Evolutionary conservation across 2,888 invertebrate genomes (phyloP).

Genomic region (Troglohyphantes excavatus): DNA sequence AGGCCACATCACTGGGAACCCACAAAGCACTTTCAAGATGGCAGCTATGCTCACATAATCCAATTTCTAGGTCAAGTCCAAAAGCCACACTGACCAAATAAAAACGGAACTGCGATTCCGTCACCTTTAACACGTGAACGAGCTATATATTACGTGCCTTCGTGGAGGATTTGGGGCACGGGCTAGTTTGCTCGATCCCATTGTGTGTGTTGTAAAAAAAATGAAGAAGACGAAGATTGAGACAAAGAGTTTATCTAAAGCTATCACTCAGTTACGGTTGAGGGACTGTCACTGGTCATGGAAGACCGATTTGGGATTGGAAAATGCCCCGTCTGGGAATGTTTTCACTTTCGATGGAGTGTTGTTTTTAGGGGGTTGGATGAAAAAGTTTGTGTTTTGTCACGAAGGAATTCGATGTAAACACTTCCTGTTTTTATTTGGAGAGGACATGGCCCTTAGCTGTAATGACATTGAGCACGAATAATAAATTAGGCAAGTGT

Average conservation of each 20-base stretch:
- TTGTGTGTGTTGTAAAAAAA: slow-evolving; percentile 39
- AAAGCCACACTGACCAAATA: slow-evolving; percentile 49
- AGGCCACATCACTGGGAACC: background rate
- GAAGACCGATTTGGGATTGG: slow-evolving; percentile 4
- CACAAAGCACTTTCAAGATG: slow-evolving; percentile 7
- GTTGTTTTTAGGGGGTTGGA: too few relatives aligned
- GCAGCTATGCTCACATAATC: background rate
- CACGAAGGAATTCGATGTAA: too few relatives aligned
- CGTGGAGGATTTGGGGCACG: background rate
- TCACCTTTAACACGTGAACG: slow-evolving; percentile 42
- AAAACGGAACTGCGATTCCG: slow-evolving; percentile 8
- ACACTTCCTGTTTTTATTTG: too few relatives aligned
- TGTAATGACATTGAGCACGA: too few relatives aligned
- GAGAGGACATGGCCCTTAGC: too few relatives aligned
- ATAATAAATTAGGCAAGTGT: too few relatives aligned
- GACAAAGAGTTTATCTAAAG: slow-evolving; percentile 33
- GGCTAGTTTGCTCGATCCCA: slow-evolving; percentile 34
- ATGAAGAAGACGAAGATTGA: background rate
- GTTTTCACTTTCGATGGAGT: slow-evolving; percentile 40
- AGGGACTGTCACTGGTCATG: slow-evolving; percentile 36
- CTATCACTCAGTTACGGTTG: slow-evolving; percentile 36
- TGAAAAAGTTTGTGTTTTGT: too few relatives aligned
- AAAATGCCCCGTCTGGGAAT: slow-evolving; percentile 5
- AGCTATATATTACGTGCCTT: background rate
- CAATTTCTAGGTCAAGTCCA: slow-evolving; percentile 37